Evolutionary conservation across 2,797 vertebrate genomes (phyloP).

Genomic region (Acanthornis magna): DNA sequence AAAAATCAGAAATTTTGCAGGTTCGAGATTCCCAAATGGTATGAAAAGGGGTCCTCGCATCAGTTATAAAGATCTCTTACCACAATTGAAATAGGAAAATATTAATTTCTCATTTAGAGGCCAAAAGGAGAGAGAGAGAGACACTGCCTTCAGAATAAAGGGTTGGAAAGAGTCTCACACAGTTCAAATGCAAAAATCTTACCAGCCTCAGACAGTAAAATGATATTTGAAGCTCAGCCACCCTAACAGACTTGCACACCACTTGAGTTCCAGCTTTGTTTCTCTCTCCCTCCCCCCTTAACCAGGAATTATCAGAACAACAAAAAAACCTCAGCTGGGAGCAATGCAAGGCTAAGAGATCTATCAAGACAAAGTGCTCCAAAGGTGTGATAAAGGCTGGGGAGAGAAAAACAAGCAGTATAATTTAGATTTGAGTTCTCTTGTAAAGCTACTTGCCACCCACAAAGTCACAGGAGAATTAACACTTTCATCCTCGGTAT

Average conservation of each 20-base stretch:
- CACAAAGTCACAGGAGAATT: neutral
- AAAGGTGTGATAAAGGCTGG: neutral
- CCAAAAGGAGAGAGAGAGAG: neutral
- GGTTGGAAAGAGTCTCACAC: neutral
- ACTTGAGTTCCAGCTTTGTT: neutral
- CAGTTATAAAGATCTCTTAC: neutral
- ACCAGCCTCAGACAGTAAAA: neutral
- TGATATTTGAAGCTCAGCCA: neutral
- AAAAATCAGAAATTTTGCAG: neutral
- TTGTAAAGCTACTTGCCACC: neutral
- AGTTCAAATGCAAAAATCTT: neutral
- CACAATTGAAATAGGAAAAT: neutral
- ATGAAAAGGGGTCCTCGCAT: neutral
- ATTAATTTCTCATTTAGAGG: neutral
- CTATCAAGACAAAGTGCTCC: neutral
- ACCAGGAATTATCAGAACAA: neutral
- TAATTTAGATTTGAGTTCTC: neutral
- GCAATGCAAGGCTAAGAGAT: neutral
- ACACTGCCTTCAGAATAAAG: neutral
- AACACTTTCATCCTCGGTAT: neutral
- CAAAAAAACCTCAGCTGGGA: neutral
- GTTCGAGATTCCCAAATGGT: neutral
- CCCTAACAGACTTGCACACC: neutral
- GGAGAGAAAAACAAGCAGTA: neutral
- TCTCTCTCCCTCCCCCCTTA: neutral